Conservation (phyloP, 1,140 invertebrate genomes). For the Drosophila sp. region DNA sequence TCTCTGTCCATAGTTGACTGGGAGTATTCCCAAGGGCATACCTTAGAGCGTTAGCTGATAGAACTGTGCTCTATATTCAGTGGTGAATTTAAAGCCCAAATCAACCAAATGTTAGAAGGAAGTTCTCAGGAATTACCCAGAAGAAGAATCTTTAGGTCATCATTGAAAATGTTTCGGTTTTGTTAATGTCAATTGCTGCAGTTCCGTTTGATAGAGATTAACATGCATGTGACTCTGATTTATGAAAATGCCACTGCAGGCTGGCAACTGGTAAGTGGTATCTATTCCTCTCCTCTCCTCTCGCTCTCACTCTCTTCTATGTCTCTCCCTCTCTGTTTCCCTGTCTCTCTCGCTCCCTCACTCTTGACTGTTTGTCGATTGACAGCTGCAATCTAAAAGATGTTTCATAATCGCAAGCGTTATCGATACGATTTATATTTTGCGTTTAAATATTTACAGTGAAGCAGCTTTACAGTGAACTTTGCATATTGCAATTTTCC, state of each 20-base stretch:
- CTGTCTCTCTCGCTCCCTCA: no score
- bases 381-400: conserved; percentile 74
- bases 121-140: conserved; percentile 26
- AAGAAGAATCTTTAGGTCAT: conserved; percentile 36
- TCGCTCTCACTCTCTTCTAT: no score
- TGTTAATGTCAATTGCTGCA: conserved; percentile 9
- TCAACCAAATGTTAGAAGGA: conserved; percentile 7
- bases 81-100: conserved; percentile 12
- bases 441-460: conserved; percentile 5
- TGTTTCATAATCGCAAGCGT: conserved; percentile 56
- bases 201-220: conserved; percentile 47
- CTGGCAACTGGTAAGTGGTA: conserved; percentile 15
- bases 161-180: conserved; percentile 53
- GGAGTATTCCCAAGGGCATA: conserved; percentile 62
- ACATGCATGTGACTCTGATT: conserved; percentile 61
- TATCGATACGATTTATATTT: conserved; percentile 43
- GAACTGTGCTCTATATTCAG: conserved; percentile 38
- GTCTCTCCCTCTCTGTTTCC: no score
- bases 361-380: conserved; percentile 38
- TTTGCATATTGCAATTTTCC: no score
- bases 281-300: no score
- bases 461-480: neutral
- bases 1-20: conserved; percentile 33
- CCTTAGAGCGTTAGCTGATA: conserved; percentile 36
- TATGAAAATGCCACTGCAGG: conserved; percentile 53